Percentiles rank a stretch among this genome's conserved stretches.
These are phyloP conservation scores for Dicycla oo DNA, from an alignment of 2,888 invertebrate genomes.

Conservation along the genomic window DNA sequence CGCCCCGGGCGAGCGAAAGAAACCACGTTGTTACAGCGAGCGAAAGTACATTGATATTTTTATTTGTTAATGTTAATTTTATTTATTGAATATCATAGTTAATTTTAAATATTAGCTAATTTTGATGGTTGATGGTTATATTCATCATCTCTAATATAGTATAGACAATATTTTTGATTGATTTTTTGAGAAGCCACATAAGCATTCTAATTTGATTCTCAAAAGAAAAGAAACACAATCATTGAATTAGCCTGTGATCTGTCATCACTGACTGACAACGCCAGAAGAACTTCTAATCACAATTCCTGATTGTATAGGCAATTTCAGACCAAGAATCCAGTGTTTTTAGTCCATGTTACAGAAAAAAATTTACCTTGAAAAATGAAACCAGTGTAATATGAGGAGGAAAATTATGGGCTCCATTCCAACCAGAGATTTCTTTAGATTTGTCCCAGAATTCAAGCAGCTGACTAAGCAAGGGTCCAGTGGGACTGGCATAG, in stretches of 20 bases:
- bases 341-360: not conserved
- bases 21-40: too few relatives aligned
- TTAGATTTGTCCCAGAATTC: slow-evolving; percentile 95
- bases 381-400: slow-evolving; percentile 97
- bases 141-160: too few relatives aligned
- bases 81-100: too few relatives aligned
- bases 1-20: too few relatives aligned
- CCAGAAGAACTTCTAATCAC: not conserved
- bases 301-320: not conserved
- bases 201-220: not conserved
- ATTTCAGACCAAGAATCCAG: not conserved
- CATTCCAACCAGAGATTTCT: slow-evolving; percentile 95
- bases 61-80: too few relatives aligned
- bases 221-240: not conserved
- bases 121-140: too few relatives aligned
- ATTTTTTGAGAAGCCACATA: not conserved
- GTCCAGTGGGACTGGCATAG: slow-evolving; percentile 96
- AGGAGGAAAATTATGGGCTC: slow-evolving; percentile 97
- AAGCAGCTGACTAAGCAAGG: slow-evolving; percentile 93
- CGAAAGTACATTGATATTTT: too few relatives aligned
- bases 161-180: not conserved
- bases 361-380: slow-evolving; percentile 92
- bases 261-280: not conserved
- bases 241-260: too few relatives aligned
- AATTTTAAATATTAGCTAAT: too few relatives aligned